Evolutionary conservation across 2,113 vertebrate species (phyloP), one percentile per base, ranked within the genome.

Genomic region (Genyomyrus donnyi): DNA sequence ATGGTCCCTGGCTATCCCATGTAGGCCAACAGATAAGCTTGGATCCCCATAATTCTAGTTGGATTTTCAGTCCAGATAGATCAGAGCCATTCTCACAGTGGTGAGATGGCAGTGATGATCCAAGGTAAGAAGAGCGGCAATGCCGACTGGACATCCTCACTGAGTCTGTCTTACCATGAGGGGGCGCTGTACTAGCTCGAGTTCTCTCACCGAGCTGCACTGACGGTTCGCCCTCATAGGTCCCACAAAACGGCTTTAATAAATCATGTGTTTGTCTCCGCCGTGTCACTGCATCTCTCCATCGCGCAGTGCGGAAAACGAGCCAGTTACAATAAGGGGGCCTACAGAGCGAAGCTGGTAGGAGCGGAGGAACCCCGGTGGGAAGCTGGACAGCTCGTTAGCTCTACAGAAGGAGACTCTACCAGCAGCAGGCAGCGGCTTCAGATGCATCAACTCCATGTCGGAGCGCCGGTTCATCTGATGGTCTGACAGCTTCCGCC

Each of bases 371-470:
- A n/a, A 3, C 15, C 46, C 24, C 3, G 8, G 62, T 11, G 3
- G 62, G 62, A 27, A 27, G 62, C 62, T 2, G 62, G 62, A 31
- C 62, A 13, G 62, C 62, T 70, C 27, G 27, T 87, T 19, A 27
- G 50, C 27, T 24, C 19, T 52, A 89, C 24, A 24, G 58, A n/a
- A 35, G 10, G 53, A 85, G 77, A 27, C 52, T 66, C 91, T 89
- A 95, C 93, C 93, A 85, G 95, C 96, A 94, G 96, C 96, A 88
- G 93, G 95, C 89, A 98, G 95, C 0, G 97, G 96, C 94, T 97
- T 99, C 91, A 99, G 96, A 93, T 98, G 97, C 70, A 99, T 95
- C 98, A 98, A 98, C 94, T 99, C 98, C 9, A 97, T 95, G 89
- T 99, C 97, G 0, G 98, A 98, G 87, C 96, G 97, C 0, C 96